Evolutionary conservation across 37 sponge, comb jelly and placozoan species (phyloP).

Genomic region (Diacarnus erythraeanus): DNA sequence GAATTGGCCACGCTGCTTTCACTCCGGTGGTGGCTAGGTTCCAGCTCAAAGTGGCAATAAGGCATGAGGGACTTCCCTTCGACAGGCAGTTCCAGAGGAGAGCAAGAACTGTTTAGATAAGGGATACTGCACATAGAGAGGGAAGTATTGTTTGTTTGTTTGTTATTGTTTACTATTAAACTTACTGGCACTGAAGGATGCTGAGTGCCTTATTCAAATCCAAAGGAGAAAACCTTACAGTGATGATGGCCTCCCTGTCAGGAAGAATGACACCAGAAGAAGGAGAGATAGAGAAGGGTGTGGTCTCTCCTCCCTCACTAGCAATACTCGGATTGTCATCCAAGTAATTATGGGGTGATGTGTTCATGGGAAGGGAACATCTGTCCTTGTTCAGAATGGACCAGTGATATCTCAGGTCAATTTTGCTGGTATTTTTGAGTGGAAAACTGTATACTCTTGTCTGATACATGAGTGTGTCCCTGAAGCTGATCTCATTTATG

Average conservation of each 20-base stretch:
- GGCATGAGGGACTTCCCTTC: constrained; percentile 88
- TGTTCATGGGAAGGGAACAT: constrained; percentile 15
- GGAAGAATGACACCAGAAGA: constrained; percentile 64
- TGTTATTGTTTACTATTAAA: background rate
- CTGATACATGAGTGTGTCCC: constrained; percentile 94
- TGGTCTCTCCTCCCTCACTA: constrained; percentile 52
- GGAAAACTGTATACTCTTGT: constrained; percentile 78
- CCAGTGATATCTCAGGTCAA: constrained; percentile 61
- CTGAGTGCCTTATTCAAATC: constrained; percentile 58
- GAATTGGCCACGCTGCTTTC: background rate
- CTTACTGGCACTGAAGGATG: constrained; percentile 74
- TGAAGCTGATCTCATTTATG: constrained; percentile 71
- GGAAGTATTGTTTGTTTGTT: background rate
- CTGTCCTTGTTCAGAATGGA: constrained; percentile 26
- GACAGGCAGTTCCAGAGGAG: constrained; percentile 64
- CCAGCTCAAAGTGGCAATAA: constrained; percentile 98
- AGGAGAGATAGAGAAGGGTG: constrained; percentile 80
- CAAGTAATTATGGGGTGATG: constrained; percentile 20
- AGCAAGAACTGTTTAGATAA: constrained; percentile 53
- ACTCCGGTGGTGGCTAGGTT: constrained; percentile 82
- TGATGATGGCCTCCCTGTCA: constrained; percentile 64
- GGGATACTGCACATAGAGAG: constrained; percentile 55
- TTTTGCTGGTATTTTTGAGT: constrained; percentile 57
- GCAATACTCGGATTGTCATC: constrained; percentile 45
- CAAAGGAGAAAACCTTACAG: constrained; percentile 81